Base-by-base conservation (phyloP, 2,113 vertebrate genomes). In the Pseudopodoces humilis region DNA sequence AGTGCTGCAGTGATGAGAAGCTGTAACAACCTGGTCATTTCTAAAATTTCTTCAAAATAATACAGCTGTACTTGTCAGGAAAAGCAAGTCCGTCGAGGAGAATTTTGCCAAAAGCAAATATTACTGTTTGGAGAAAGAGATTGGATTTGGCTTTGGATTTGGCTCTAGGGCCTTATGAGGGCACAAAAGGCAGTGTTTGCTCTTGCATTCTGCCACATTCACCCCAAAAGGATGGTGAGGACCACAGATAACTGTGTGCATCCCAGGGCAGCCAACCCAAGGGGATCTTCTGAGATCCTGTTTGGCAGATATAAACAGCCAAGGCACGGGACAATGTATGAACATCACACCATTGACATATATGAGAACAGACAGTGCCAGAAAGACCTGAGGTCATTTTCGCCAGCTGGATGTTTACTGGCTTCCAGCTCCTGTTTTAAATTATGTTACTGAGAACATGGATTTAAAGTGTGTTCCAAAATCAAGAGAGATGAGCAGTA, bases 241-340 rank as follows among this genome's bases (percentile, higher is more conserved):
- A 52, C 3, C 58, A 39, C 0, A 0, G 31, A 28, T 13, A 74
- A 60, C 15, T 52, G 5, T 60, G 27, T 49, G 9, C 2, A 5
- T 76, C 8, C 33, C 10, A 6, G 27, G 28, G 24, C 33, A 76
- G 49, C 46, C 30, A 63, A 4, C 30, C 15, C 3, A 1, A 59
- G 56, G 53, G 35, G 21, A 15, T 74, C 35, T 88, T 21, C 5
- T 72, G 43, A 62, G 18, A 47, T 77, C 50, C 47, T 17, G 0
- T 53, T 84, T 25, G 41, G 22, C 22, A 47, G n/a, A 59, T n/a
- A 55, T 5, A 65, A 83, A 83, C 12, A 81, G 46, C 30, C 33
- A 64, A 59, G 13, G 58, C 44, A 88, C 31, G 50, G 37, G 28
- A 47, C 30, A 74, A 33, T 1, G 0, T 64, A 43, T 27, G 39